Percentiles rank a stretch among this genome's conserved stretches.
phyloP scores from a whole-genome alignment of 2,888 invertebrate species.

The Meganola albula region DNA sequence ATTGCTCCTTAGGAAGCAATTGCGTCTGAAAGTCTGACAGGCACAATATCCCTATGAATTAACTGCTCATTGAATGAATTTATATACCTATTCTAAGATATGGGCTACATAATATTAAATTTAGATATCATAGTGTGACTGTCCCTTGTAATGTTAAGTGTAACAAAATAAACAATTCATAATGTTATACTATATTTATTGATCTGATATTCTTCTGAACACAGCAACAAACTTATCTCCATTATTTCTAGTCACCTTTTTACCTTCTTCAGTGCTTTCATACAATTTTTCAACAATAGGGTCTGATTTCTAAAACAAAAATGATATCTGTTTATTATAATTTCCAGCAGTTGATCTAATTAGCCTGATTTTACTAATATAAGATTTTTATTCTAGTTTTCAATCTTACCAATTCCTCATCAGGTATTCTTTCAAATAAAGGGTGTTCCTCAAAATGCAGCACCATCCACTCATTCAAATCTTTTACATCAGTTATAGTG shows the following conservation, averaged over 20 bases:
- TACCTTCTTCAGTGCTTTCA: slow-evolving; percentile 97
- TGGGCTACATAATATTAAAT: too few species aligned
- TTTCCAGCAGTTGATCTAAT: too few species aligned
- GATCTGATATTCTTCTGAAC: slow-evolving; percentile 80
- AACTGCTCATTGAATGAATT: too few species aligned
- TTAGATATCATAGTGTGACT: too few species aligned
- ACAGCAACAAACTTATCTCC: slow-evolving; percentile 96
- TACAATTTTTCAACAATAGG: slow-evolving; percentile 92
- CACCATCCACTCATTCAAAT: slow-evolving; percentile 98
- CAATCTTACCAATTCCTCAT: slow-evolving; percentile 85
- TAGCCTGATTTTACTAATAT: too few species aligned
- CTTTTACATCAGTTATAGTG: slow-evolving; percentile 98
- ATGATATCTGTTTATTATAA: not conserved
- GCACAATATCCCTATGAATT: too few species aligned
- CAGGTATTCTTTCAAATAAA: slow-evolving; percentile 85
- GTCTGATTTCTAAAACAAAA: slow-evolving; percentile 82
- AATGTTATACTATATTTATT: too few species aligned
- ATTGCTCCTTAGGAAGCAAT: too few species aligned
- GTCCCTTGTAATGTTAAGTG: too few species aligned
- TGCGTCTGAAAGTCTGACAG: too few species aligned
- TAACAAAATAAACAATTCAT: slow-evolving; percentile 25
- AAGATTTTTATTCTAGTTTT: too few species aligned
- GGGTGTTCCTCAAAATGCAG: slow-evolving; percentile 94
- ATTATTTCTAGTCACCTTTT: slow-evolving; percentile 96
- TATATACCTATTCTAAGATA: too few species aligned